A percentile compares a stretch with the other conserved stretches of the same genome.
phyloP scores from a whole-genome alignment of 2,888 invertebrate species.

The Anoplius nigerrimus region DNA sequence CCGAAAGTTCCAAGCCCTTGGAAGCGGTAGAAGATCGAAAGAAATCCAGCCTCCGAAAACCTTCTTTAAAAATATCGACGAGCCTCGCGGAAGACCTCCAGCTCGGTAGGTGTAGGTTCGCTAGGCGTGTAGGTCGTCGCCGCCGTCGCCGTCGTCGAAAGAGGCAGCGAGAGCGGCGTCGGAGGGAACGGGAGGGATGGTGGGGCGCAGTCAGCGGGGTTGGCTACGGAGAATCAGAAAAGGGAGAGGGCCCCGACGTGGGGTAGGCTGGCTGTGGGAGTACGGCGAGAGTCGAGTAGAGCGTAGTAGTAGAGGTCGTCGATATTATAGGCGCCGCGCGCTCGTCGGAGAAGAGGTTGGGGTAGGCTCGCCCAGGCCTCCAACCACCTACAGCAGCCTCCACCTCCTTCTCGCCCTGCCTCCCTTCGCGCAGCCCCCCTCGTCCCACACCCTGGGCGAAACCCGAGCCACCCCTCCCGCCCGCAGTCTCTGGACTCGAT shows the following conservation, averaged over 20 bases:
- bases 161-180: slow-evolving; percentile 26
- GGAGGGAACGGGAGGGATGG: slow-evolving; percentile 29
- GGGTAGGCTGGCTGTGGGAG: slow-evolving; percentile 36
- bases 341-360: slow-evolving; percentile 71
- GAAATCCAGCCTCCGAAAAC: slow-evolving; percentile 20
- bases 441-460: slow-evolving; percentile 32
- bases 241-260: slow-evolving; percentile 56
- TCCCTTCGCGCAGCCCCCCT: slow-evolving; percentile 19
- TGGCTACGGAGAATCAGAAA: slow-evolving; percentile 26
- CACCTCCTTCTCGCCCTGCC: slow-evolving; percentile 18
- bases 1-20: neutral
- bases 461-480: slow-evolving; percentile 34
- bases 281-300: slow-evolving; percentile 20
- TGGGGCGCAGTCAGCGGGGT: slow-evolving; percentile 7
- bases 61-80: slow-evolving; percentile 65
- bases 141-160: too few relatives aligned
- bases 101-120: neutral
- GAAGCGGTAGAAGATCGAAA: neutral
- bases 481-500: slow-evolving; percentile 63
- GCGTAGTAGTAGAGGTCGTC: slow-evolving; percentile 66
- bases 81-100: slow-evolving; percentile 12
- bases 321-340: slow-evolving; percentile 67
- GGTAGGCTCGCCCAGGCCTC: slow-evolving; percentile 68
- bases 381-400: slow-evolving; percentile 23
- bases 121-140: neutral